Conservation (phyloP, 2,888 invertebrate genomes). For the Catonia carolina region DNA sequence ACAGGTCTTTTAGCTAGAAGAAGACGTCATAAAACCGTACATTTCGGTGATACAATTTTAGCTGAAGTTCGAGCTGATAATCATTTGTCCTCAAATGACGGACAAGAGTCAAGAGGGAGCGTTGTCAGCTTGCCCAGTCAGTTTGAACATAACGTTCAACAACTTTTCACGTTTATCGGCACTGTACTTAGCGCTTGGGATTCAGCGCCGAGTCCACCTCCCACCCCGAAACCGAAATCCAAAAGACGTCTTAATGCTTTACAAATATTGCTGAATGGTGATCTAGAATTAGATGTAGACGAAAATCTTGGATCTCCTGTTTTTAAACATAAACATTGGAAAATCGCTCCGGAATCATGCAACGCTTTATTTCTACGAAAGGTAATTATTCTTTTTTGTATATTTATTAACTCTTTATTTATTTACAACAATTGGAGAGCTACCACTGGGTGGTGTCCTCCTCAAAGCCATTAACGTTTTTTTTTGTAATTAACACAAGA, state of each 20-base stretch:
- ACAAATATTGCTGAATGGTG: constrained; percentile 32
- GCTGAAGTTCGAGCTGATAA: constrained; percentile 41
- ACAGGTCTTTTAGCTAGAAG: constrained; percentile 36
- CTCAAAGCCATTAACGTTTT: no score
- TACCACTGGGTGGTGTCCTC: no score
- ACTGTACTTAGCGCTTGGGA: constrained; percentile 74
- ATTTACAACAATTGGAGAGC: not conserved
- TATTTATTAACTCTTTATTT: not conserved
- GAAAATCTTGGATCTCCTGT: constrained; percentile 33
- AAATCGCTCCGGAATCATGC: constrained; percentile 77
- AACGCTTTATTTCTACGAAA: constrained; percentile 82
- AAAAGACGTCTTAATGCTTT: constrained; percentile 29
- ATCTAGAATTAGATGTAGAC: constrained; percentile 30
- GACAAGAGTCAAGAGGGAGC: constrained; percentile 50
- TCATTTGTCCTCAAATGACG: constrained; percentile 44
- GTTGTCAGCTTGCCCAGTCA: constrained; percentile 45
- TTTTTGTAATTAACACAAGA: no score
- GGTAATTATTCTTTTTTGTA: constrained; percentile 47
- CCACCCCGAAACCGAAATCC: constrained; percentile 21
- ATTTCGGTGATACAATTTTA: constrained; percentile 36
- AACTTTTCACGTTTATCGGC: constrained; percentile 74
- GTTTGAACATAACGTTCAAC: constrained; percentile 52
- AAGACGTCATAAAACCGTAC: constrained; percentile 40
- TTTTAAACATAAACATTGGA: constrained; percentile 67
- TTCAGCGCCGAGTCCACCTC: constrained; percentile 5